These are phyloP conservation scores for Sebastes wilsoni DNA, from an alignment of 2,797 vertebrate species.

Conservation along the genomic window DNA sequence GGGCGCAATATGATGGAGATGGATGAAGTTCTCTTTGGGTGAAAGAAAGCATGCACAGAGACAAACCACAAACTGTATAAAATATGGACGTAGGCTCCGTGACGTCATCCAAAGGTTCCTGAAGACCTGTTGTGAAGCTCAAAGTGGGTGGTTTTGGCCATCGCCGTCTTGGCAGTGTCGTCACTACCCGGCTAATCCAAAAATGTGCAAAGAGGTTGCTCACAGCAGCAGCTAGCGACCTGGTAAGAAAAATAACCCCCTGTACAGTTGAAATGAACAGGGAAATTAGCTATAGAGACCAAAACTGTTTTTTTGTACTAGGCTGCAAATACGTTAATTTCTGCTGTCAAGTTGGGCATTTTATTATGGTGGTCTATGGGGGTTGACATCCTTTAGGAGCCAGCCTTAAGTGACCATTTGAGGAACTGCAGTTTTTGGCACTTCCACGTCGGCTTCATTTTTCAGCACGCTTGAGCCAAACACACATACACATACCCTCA, in stretches of 20 bases:
- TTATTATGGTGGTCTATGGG: background rate
- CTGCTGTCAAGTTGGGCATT: background rate
- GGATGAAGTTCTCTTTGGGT: conserved; percentile 19
- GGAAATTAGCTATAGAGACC: background rate
- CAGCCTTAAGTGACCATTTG: background rate
- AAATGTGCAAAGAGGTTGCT: background rate
- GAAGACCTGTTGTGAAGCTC: background rate
- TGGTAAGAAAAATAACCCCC: no score
- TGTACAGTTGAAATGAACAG: background rate
- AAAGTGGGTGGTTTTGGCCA: background rate
- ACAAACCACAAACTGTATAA: background rate
- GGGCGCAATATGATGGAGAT: conserved; percentile 29
- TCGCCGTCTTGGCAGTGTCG: background rate
- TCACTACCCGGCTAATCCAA: background rate
- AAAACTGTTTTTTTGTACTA: no score
- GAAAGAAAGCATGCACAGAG: background rate
- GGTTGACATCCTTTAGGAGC: background rate
- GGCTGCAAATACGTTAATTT: background rate
- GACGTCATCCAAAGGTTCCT: background rate
- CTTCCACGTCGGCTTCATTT: no score
- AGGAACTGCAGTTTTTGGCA: no score
- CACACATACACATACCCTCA: background rate
- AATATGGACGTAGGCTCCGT: background rate
- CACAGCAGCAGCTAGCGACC: background rate
- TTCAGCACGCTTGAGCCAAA: background rate